Conservation (phyloP, 2,113 vertebrate genomes). For the Dasyurus viverrinus region DNA sequence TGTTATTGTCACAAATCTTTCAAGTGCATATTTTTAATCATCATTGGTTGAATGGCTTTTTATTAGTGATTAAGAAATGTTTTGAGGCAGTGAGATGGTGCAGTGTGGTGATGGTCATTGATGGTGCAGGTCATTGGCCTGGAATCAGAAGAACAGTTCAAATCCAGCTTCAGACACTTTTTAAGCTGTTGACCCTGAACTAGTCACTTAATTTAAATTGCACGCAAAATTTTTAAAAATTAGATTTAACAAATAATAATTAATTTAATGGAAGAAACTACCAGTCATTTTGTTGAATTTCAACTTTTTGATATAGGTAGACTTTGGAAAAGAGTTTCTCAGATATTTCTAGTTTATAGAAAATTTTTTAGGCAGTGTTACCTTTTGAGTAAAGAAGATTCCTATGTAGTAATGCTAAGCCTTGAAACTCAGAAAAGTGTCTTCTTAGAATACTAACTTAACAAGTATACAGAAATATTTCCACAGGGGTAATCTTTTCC, state of each 20-base stretch:
- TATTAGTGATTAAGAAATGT: background rate
- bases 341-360: slow-evolving; percentile 54
- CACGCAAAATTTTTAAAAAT: too few species aligned
- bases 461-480: slow-evolving; percentile 80
- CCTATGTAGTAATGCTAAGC: slow-evolving; percentile 84
- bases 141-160: too few species aligned
- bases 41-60: slow-evolving; percentile 62
- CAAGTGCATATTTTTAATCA: slow-evolving; percentile 76
- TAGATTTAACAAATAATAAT: background rate
- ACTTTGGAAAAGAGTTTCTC: slow-evolving; percentile 57
- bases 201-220: too few species aligned
- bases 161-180: too few species aligned
- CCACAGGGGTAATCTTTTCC: slow-evolving; percentile 64
- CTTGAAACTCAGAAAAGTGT: slow-evolving; percentile 92
- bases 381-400: slow-evolving; percentile 62
- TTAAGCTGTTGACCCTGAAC: too few species aligned
- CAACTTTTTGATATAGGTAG: slow-evolving; percentile 31
- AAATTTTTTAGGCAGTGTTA: slow-evolving; percentile 45
- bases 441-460: slow-evolving; percentile 86
- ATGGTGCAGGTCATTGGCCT: too few species aligned
- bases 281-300: background rate
- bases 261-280: background rate
- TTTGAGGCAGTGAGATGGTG: too few species aligned
- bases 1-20: slow-evolving; percentile 72
- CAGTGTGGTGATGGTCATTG: too few species aligned